Evolutionary conservation across 2,797 vertebrate species (phyloP).

Genomic region (Schizopygopsis malacanthus): DNA sequence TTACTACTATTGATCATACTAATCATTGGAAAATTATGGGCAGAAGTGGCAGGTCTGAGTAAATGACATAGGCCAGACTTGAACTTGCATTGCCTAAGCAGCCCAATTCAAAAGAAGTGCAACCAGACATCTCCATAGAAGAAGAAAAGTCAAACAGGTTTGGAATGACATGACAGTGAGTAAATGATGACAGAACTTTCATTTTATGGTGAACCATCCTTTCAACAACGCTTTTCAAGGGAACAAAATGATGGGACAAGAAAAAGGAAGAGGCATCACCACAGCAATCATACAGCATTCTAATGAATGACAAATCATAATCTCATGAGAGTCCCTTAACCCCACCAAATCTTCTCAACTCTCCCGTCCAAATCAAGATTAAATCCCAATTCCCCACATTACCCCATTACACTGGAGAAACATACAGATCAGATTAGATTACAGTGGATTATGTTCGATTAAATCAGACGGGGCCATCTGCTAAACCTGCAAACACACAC

Average conservation of each 20-base stretch:
- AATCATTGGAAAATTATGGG: not conserved
- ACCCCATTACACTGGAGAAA: constrained; percentile 44
- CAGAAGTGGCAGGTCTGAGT: not conserved
- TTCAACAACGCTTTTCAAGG: not conserved
- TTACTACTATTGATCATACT: not conserved
- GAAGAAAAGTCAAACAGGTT: not conserved
- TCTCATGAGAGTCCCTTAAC: constrained; percentile 25
- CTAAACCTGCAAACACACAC: constrained; percentile 46
- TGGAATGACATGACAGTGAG: not conserved
- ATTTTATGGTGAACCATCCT: not conserved
- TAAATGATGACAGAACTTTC: not conserved
- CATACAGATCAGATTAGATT: constrained; percentile 26
- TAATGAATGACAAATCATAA: constrained; percentile 34
- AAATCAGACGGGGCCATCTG: constrained; percentile 35
- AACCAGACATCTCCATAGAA: not conserved
- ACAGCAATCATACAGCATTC: not conserved
- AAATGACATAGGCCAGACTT: not conserved
- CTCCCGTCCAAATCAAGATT: constrained; percentile 30
- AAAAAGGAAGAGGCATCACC: not conserved
- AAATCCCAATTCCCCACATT: constrained; percentile 51
- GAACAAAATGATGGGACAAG: not conserved
- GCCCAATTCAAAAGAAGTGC: not conserved
- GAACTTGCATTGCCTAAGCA: not conserved
- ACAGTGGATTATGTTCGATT: constrained; percentile 25
- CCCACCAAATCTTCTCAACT: constrained; percentile 33